These are phyloP conservation scores for Pseudocheirus occidentalis DNA, from an alignment of 2,797 vertebrate species.

Conservation along the genomic window DNA sequence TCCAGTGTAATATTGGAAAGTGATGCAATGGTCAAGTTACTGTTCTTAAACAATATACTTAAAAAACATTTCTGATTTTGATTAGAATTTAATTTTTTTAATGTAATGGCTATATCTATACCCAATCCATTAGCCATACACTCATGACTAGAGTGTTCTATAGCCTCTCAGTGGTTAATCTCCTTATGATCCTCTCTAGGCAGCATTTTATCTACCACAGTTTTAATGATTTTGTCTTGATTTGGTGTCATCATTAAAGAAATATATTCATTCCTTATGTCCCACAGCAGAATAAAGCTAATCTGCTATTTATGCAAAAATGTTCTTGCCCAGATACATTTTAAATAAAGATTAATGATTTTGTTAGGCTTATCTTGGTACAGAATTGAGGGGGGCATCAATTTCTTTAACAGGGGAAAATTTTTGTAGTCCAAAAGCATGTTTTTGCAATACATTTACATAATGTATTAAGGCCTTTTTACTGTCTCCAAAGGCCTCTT, in stretches of 20 bases:
- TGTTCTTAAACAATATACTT: background rate
- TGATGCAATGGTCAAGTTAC: background rate
- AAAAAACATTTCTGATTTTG: background rate
- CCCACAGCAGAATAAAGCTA: background rate
- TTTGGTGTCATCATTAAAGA: constrained; percentile 37
- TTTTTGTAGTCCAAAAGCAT: constrained; percentile 9
- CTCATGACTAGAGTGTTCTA: constrained; percentile 33
- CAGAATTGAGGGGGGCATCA: constrained; percentile 18
- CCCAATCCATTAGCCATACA: background rate
- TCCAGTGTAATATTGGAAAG: background rate
- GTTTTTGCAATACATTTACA: background rate
- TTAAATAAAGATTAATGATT: constrained; percentile 23
- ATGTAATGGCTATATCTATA: background rate
- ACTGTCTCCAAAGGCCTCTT: constrained; percentile 38
- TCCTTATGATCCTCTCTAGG: background rate
- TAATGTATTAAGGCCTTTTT: constrained; percentile 12
- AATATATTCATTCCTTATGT: constrained; percentile 40
- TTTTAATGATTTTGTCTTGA: constrained; percentile 22
- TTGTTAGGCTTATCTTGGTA: constrained; percentile 38
- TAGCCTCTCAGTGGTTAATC: constrained; percentile 43
- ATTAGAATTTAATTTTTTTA: constrained; percentile 46
- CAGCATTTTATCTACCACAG: constrained; percentile 15
- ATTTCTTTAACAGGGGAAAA: constrained; percentile 11
- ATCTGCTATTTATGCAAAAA: constrained; percentile 25
- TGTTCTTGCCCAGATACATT: constrained; percentile 28